Evolutionary conservation across 1,140 invertebrate genomes (phyloP).

Genomic region (Leptinotarsa texana): DNA sequence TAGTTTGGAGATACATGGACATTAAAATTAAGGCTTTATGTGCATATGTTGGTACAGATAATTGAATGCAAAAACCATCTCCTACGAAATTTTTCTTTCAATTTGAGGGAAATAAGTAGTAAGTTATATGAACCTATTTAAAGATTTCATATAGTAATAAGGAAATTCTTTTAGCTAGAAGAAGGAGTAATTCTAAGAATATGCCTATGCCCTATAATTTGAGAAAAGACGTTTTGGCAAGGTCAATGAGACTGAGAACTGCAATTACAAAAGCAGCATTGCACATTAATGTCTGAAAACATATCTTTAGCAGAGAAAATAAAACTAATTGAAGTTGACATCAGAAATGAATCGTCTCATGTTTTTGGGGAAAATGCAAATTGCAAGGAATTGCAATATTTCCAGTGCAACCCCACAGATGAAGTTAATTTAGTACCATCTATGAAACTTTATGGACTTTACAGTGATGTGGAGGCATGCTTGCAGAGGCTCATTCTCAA

Average conservation of each 20-base stretch:
- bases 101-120: background rate
- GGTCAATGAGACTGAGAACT: background rate
- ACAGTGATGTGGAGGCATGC: slow-evolving; percentile 22
- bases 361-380: slow-evolving; percentile 53
- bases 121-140: slow-evolving; percentile 3
- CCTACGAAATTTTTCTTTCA: slow-evolving; percentile 33
- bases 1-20: slow-evolving; percentile 23
- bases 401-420: slow-evolving; percentile 22
- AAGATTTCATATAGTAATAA: background rate
- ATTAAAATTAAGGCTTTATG: slow-evolving; percentile 45
- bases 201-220: background rate
- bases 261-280: background rate
- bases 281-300: too few relatives aligned
- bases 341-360: slow-evolving; percentile 47
- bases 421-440: slow-evolving; percentile 28
- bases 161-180: background rate
- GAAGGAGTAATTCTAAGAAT: background rate
- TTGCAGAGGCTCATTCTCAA: slow-evolving; percentile 44
- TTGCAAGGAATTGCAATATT: slow-evolving; percentile 44
- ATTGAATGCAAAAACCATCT: slow-evolving; percentile 52
- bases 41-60: slow-evolving; percentile 48
- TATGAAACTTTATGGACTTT: slow-evolving; percentile 34
- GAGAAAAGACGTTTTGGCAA: slow-evolving; percentile 22
- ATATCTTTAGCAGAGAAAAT: background rate
- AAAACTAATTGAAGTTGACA: slow-evolving; percentile 39